Evolutionary conservation across 53 echinoderm and acorn worm genomes (phyloP).

Genomic region (Zoroaster sp.): DNA sequence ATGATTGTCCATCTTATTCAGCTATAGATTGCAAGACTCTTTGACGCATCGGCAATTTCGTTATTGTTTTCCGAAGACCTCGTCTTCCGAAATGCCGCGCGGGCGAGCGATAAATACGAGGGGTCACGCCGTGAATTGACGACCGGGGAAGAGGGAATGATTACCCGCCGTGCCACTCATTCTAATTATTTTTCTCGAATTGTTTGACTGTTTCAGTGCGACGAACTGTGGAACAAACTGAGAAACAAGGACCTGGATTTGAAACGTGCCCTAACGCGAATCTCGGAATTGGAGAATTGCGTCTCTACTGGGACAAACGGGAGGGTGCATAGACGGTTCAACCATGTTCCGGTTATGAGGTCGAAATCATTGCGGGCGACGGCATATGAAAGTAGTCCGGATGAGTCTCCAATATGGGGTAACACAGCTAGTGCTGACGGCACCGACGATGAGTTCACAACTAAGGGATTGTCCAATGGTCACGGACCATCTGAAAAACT

Average conservation of each 20-base stretch:
- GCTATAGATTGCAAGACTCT: constrained; percentile 12
- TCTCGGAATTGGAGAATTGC: constrained; percentile 74
- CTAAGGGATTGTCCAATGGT: constrained; percentile 4
- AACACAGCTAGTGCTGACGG: constrained; percentile 51
- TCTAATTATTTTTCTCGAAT: constrained; percentile 18
- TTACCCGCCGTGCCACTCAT: constrained; percentile 20
- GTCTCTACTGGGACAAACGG: constrained; percentile 24
- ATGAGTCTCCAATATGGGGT: constrained; percentile 49
- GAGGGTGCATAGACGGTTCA: constrained; percentile 5
- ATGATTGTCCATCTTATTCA: constrained; percentile 49
- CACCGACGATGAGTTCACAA: background rate
- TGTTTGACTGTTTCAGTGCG: constrained; percentile 57
- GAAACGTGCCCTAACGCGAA: constrained; percentile 69
- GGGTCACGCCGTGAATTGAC: constrained; percentile 30
- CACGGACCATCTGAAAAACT: background rate
- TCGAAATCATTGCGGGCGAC: constrained; percentile 3
- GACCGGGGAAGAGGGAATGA: constrained; percentile 16
- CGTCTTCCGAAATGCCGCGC: constrained; percentile 2
- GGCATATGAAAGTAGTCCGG: constrained; percentile 39
- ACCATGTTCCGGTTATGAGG: constrained; percentile 22
- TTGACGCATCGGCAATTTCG: constrained; percentile 42
- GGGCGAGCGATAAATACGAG: constrained; percentile 34
- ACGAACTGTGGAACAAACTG: constrained; percentile 67
- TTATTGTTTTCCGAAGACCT: constrained; percentile 13
- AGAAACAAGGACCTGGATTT: constrained; percentile 66